Percentiles rank a stretch among this genome's conserved stretches.
Conservation (phyloP, 2,888 invertebrate genomes). For the Pantelozetes paolii region DNA sequence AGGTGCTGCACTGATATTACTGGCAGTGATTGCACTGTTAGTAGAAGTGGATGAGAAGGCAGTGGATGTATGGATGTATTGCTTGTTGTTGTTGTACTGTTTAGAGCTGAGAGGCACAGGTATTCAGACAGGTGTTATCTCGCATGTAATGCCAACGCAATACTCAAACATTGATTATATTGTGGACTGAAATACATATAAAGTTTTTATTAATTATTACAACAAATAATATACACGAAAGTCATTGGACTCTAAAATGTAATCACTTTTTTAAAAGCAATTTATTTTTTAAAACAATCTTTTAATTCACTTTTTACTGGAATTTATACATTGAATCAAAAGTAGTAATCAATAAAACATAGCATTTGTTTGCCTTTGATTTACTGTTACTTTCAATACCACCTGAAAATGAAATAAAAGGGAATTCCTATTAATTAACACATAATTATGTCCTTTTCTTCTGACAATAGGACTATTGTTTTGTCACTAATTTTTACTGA, state of each 20-base stretch:
- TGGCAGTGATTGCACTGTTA: slow-evolving; percentile 10
- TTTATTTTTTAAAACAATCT: not conserved
- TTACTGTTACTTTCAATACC: not conserved
- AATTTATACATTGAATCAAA: too few species aligned
- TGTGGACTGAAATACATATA: not conserved
- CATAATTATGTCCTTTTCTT: not conserved
- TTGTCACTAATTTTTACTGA: not conserved
- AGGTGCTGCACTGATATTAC: not conserved
- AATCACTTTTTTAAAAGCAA: not conserved
- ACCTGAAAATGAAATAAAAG: not conserved
- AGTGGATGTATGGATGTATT: not conserved
- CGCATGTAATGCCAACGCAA: slow-evolving; percentile 8
- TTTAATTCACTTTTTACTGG: not conserved
- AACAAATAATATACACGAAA: not conserved
- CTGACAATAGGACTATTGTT: not conserved
- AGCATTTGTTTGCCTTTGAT: not conserved
- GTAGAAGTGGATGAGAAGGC: not conserved
- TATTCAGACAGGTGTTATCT: slow-evolving; percentile 7
- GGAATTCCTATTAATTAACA: not conserved
- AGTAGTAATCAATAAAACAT: not conserved
- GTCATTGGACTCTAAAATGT: not conserved
- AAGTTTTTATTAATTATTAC: not conserved
- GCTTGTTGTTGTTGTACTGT: not conserved
- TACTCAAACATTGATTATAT: not conserved
- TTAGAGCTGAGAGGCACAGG: not conserved